Base-by-base conservation (phyloP, 2,888 invertebrate genomes). In the Parnassius orleans region DNA sequence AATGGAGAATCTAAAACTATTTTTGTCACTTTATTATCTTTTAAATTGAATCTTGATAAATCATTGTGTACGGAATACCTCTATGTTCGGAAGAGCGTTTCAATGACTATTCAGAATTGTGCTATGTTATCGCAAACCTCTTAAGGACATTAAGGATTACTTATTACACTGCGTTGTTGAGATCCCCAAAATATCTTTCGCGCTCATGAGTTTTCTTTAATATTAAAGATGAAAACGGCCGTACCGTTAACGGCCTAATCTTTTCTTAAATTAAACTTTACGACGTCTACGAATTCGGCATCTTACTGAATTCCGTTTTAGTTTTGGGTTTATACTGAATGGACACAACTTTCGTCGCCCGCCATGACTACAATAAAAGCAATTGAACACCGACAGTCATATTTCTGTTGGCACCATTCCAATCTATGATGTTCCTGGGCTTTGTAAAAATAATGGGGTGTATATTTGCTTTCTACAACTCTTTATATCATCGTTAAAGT, bases 341-440 rank as follows among this genome's bases (percentile, higher is more conserved):
- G 57, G 54, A 62, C 44, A 50, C 50, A 58, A 44, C 24, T 54
- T 62, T 62, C 53, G 53, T 62, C 62, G 58, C 62, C 48, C 42
- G 24, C 11, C 57, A 47, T 50, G 24, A 33, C 53, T 53, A 19
- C 53, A 54, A 54, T 58, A 54, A 57, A 62, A 62, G 50, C 62
- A 58, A 58, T 58, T 54, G 54, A 62, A 62, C 58, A 50, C 24
- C 53, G 52, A 48, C 53, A 53, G 42, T 58, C 57, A 15, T 62
- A 54, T 62, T 42, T 61, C 53, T 53, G 52, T 62, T 62, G 62
- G 57, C 62, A 57, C 57, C 57, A 50, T 53, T 57, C 62, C 57
- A 62, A 53, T 43, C 62, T 57, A 48, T 41, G 42, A 48, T 42
- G 50, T 53, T 56, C 41, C 47, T 10, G 53, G 33, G 7, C 47